Evolutionary conservation across 2,797 vertebrate genomes (phyloP), one percentile per base, ranked within the genome.

Genomic region (Gobionotothen gibberifrons): DNA sequence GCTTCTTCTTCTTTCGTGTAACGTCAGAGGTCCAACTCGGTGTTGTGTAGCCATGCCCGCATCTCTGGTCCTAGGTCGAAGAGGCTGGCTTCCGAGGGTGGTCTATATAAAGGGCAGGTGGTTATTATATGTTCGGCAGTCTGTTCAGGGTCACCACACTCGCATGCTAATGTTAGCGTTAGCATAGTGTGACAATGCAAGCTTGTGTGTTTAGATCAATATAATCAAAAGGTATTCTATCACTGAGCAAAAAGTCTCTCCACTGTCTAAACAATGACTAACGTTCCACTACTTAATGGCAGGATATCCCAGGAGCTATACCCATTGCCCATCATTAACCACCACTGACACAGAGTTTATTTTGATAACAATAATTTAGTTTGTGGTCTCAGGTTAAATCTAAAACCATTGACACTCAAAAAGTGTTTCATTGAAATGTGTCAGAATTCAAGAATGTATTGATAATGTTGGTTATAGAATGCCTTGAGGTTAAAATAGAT

Each of bases 171-270:
- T n/a, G n/a, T n/a, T 19, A 26, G 26, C 26, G 4, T 26, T 26
- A 26, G 26, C 26, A 26, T 4, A 26, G 26, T 5, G 26, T 26
- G 26, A 26, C 26, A 26, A 48, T 53, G 2, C 12, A 5, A 56
- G 54, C 7, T 17, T 59, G 11, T 58, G 51, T 55, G 55, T 70
- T 83, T 73, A 49, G 80, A 65, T 52, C 56, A 55, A 44, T 51
- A 51, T 49, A 83, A 78, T 81, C 66, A 78, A 59, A 80, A 57
- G 49, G 48, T 19, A 29, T 69, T 75, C 60, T 21, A 76, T 65
- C 60, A 76, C 43, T 47, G 42, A 75, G 63, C 6, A 46, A 74
- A 73, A 69, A 63, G 17, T 48, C 26, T 48, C 58, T 10, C n/a
- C 15, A 9, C 7, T 29, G 58, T 77, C 40, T 58, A 32, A 73